phyloP scores from a whole-genome alignment of 2,113 vertebrate species.

The Puma concolor region DNA sequence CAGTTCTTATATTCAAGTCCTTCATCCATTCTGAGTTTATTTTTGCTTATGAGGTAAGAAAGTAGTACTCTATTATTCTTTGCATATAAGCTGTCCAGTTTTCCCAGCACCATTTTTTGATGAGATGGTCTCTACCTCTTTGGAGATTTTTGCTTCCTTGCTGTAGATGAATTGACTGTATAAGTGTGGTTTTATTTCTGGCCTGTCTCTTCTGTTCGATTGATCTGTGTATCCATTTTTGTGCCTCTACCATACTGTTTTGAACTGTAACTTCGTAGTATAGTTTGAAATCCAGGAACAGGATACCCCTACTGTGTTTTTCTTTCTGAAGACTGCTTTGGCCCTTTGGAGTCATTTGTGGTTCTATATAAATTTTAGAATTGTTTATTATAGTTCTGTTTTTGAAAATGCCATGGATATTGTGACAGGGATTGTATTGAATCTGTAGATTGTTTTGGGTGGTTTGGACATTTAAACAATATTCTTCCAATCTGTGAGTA shows the following conservation, averaged over 20 bases:
- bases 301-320: background rate
- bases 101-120: too few relatives aligned
- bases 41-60: too few relatives aligned
- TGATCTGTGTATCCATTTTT: too few relatives aligned
- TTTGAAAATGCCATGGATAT: background rate
- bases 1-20: background rate
- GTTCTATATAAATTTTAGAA: background rate
- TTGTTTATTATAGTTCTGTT: background rate
- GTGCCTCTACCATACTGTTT: too few relatives aligned
- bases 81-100: too few relatives aligned
- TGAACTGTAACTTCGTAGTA: too few relatives aligned
- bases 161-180: too few relatives aligned
- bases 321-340: background rate
- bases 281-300: background rate
- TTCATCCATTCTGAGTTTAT: background rate
- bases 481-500: background rate
- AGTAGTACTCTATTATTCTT: too few relatives aligned
- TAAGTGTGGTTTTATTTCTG: too few relatives aligned
- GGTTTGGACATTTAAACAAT: background rate
- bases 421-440: background rate
- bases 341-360: background rate
- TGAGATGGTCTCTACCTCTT: too few relatives aligned
- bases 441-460: background rate
- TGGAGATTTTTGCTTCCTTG: too few relatives aligned
- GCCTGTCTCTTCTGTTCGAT: too few relatives aligned